Evolutionary conservation across 2,797 vertebrate genomes (phyloP).

Genomic region (Lemur catta): DNA sequence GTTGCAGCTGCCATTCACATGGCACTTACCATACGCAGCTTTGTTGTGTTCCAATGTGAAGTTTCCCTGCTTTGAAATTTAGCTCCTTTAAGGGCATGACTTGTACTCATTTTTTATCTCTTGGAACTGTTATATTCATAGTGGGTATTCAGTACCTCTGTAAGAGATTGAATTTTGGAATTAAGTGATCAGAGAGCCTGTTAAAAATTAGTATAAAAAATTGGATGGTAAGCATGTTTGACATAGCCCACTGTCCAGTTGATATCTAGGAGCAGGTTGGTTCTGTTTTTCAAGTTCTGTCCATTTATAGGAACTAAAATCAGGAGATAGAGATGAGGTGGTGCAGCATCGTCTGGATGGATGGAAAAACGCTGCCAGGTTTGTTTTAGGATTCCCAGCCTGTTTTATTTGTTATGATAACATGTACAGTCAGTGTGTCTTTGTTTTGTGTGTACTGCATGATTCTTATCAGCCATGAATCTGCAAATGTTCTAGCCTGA

Average conservation of each 20-base stretch:
- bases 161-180: slow-evolving; percentile 16
- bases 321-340: background rate
- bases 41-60: background rate
- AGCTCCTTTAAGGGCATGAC: background rate
- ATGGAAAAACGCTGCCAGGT: background rate
- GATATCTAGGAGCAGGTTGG: background rate
- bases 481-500: background rate
- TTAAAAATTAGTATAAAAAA: background rate
- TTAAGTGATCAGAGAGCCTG: background rate
- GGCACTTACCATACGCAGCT: background rate
- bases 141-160: background rate
- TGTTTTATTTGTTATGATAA: slow-evolving; percentile 22
- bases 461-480: background rate
- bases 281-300: background rate
- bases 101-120: slow-evolving; percentile 23
- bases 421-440: background rate
- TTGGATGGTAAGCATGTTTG: background rate
- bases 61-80: background rate
- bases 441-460: slow-evolving; percentile 8
- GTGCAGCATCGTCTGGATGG: background rate
- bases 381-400: background rate
- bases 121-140: background rate
- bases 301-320: background rate
- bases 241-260: background rate
- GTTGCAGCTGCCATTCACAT: background rate